These are phyloP conservation scores for Pelodytes ibericus DNA, from an alignment of 2,797 vertebrate genomes.

Conservation along the genomic window DNA sequence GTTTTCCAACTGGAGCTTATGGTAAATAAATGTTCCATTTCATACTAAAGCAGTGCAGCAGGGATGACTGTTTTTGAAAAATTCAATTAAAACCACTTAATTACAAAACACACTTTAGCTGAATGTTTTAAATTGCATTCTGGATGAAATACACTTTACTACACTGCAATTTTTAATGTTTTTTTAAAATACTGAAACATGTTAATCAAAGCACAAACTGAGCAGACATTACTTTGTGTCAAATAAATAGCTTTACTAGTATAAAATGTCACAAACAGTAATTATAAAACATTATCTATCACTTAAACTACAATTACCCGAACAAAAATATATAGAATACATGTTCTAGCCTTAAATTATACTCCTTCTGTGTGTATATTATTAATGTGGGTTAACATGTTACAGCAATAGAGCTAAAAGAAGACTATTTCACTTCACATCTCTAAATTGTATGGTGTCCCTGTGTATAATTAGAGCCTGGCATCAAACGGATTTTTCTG, in stretches of 20 bases:
- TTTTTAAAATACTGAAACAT: too few species aligned
- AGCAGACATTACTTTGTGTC: too few species aligned
- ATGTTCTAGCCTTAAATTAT: conserved; percentile 18
- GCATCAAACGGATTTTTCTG: background rate
- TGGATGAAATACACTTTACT: too few species aligned
- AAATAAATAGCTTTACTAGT: conserved; percentile 16
- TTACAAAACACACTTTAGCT: too few species aligned
- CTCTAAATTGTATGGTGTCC: conserved; percentile 1
- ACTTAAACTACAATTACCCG: conserved; percentile 15
- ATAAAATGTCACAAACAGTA: conserved; percentile 20
- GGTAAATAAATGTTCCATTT: too few species aligned
- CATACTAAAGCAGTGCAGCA: too few species aligned
- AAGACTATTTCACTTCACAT: conserved; percentile 6
- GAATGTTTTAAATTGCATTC: too few species aligned
- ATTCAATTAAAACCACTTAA: too few species aligned
- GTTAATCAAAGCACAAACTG: too few species aligned
- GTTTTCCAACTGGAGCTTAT: too few species aligned
- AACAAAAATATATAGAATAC: background rate
- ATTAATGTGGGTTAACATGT: conserved; percentile 9
- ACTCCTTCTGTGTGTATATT: conserved; percentile 4
- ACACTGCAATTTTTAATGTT: too few species aligned
- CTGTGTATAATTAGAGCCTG: conserved; percentile 20
- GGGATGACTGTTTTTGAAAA: too few species aligned
- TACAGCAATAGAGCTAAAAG: conserved; percentile 14
- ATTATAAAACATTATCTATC: background rate